These are phyloP conservation scores for Spilarctia lutea DNA, from an alignment of 2,888 invertebrate genomes.

Conservation along the genomic window DNA sequence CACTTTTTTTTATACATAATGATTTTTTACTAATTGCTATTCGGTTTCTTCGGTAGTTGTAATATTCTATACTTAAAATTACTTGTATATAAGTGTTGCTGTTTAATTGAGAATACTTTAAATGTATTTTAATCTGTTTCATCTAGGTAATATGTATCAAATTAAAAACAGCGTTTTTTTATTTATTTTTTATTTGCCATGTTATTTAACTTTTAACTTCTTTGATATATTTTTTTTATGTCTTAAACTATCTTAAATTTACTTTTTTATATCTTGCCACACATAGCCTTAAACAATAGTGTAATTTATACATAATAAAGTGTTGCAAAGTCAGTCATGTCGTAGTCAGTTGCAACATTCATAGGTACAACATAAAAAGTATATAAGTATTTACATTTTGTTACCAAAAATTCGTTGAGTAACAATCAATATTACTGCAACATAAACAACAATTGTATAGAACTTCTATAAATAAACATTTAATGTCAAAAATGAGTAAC, in stretches of 20 bases:
- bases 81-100: not conserved
- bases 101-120: not conserved
- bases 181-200: too few species aligned
- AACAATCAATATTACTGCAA: conserved; percentile 13
- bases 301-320: too few species aligned
- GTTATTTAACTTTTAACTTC: too few species aligned
- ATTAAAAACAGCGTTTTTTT: not conserved
- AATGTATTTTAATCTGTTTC: not conserved
- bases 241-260: not conserved
- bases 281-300: not conserved
- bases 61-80: not conserved
- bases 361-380: not conserved
- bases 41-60: not conserved
- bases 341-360: not conserved
- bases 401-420: not conserved
- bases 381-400: not conserved
- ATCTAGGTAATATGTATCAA: not conserved
- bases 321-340: not conserved
- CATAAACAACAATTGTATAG: not conserved
- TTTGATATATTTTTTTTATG: not conserved
- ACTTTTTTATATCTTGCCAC: not conserved
- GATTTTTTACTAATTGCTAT: too few species aligned
- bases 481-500: conserved; percentile 4
- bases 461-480: not conserved
- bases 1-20: not conserved